Base-by-base conservation (phyloP, 2,797 vertebrate genomes). In the Hydrolagus colliei region DNA sequence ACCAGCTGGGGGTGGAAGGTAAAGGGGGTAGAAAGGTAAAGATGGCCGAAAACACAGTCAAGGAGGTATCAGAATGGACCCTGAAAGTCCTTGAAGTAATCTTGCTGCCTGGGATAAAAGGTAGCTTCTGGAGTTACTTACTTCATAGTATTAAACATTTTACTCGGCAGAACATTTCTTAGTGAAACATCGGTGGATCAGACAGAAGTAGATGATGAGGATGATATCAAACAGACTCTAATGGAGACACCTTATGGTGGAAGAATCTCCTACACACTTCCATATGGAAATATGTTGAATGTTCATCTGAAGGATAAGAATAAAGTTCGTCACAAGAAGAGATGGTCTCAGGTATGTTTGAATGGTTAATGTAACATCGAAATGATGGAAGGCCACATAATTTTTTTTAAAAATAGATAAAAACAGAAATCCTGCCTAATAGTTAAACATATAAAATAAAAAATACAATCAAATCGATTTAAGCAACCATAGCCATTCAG, bases 271-370 rank as follows among this genome's bases (percentile, higher is more conserved):
- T 93, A 93, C 86, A 90, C 93, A 7, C 88, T 95, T 90, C 95
- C 95, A 71, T 92, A 95, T 59, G 94, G 94, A 86, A 96, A 95
- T 88, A 93, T 93, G 92, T 89, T 96, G 5, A 93, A 90, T 86
- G 0, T 95, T 87, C 94, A 96, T 88, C 89, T 96, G 0, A 96
- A 96, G 89, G 94, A 96, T 89, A 96, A 96, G 87, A 0, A 0
- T 10, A 89, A 89, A 63, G 95, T 96, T 88, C 91, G 93, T 80
- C 92, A 95, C 91, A 95, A 95, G 89, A 96, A 96, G 87, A 91
- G 95, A 89, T 96, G 95, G 95, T 96, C 95, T 18, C 95, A 96
- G 93, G 95, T 95, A 87, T 85, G 72, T 59, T 74, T 75, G 61
- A 68, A 32, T 73, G 72, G 10, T 62, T 32, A 74, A 67, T 1